Evolutionary conservation across 64 coral and sea anemone genomes (phyloP).

Genomic region (Porites lutea): DNA sequence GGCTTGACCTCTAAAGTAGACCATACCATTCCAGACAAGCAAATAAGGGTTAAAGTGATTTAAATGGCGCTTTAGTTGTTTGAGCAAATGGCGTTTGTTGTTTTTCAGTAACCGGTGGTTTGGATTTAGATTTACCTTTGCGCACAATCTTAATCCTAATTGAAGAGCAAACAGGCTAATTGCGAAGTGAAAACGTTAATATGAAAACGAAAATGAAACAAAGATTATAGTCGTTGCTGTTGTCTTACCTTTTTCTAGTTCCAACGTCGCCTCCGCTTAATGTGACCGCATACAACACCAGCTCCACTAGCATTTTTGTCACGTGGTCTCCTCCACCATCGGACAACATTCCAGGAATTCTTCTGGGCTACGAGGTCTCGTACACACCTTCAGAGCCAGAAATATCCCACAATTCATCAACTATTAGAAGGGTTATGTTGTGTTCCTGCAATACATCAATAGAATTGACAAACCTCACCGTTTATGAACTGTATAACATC

Average conservation of each 20-base stretch:
- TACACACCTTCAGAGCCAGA: neutral
- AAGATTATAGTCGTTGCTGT: neutral
- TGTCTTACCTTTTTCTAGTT: constrained; percentile 11
- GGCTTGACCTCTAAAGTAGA: too few species aligned
- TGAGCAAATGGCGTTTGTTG: too few species aligned
- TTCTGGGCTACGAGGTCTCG: constrained; percentile 52
- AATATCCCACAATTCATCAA: neutral
- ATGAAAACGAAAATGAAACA: too few species aligned
- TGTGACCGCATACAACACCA: constrained; percentile 50
- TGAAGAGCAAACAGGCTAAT: too few species aligned
- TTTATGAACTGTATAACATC: constrained; percentile 18
- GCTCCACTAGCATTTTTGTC: constrained; percentile 6
- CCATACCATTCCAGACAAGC: too few species aligned
- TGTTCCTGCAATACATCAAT: constrained; percentile 18
- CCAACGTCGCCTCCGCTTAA: constrained; percentile 50
- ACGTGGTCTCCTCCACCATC: constrained; percentile 31
- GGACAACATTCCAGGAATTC: constrained; percentile 23
- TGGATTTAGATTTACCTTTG: too few species aligned
- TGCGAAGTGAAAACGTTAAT: too few species aligned
- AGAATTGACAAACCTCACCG: neutral
- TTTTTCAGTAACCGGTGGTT: too few species aligned
- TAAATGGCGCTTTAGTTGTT: too few species aligned
- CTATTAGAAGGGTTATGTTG: constrained; percentile 3
- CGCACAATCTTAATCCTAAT: too few species aligned
- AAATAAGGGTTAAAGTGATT: too few species aligned